These are phyloP conservation scores for Ramphastos sulfuratus DNA, from an alignment of 2,113 vertebrate species.

Conservation along the genomic window DNA sequence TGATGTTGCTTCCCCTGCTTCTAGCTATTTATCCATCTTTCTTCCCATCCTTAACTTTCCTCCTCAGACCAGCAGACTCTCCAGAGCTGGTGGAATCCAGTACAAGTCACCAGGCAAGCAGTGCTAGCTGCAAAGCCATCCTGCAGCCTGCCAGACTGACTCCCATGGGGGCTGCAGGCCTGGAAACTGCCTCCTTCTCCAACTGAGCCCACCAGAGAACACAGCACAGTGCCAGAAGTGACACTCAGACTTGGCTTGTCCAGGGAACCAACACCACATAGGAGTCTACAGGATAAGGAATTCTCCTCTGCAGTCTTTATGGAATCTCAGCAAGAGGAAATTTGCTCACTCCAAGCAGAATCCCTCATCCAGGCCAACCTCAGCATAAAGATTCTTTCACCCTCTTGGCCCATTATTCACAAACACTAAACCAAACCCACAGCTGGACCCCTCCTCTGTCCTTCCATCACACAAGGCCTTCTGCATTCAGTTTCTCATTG, in stretches of 20 bases:
- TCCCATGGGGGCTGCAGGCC: neutral
- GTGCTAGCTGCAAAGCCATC: neutral
- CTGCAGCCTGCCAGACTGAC: neutral
- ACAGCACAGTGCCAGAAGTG: neutral
- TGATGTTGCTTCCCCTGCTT: neutral
- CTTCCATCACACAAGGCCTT: neutral
- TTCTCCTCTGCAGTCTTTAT: neutral
- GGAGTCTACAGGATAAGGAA: neutral
- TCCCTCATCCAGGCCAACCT: neutral
- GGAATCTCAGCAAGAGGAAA: neutral
- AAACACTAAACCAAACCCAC: neutral
- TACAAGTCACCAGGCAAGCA: neutral
- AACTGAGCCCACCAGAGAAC: neutral
- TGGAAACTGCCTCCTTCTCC: neutral
- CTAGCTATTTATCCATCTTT: constrained; percentile 22
- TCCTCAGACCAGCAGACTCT: neutral
- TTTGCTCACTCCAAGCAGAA: neutral
- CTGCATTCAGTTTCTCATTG: accelerated
- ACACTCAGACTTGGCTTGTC: neutral
- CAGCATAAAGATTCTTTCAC: neutral
- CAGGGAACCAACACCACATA: accelerated
- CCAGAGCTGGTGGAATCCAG: neutral
- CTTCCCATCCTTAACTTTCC: neutral
- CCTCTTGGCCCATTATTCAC: neutral
- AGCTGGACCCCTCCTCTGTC: neutral